Conservation (phyloP, 1,140 invertebrate species). For the Lasioglossum albipes region DNA sequence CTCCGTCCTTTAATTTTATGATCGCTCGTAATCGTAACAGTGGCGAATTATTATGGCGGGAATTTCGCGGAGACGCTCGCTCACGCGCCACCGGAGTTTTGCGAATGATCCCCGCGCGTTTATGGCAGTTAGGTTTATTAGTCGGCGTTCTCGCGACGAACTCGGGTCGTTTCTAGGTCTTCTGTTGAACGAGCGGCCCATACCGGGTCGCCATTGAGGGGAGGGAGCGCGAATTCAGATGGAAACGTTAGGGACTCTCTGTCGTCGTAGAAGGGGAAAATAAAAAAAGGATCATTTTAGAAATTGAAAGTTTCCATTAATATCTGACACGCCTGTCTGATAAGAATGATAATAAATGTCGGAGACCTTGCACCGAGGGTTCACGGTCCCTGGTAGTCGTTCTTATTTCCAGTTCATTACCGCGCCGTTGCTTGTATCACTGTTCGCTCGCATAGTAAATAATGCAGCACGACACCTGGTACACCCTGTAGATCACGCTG, state of each 20-base stretch:
- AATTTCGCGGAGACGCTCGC: slow-evolving; percentile 44
- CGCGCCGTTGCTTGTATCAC: background rate
- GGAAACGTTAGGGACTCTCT: too few species aligned
- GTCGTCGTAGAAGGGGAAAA: too few species aligned
- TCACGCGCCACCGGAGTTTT: slow-evolving; percentile 57
- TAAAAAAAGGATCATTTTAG: too few species aligned
- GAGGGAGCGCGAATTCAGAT: too few species aligned
- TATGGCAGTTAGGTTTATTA: slow-evolving; percentile 70
- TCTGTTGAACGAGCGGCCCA: background rate
- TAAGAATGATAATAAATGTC: too few species aligned
- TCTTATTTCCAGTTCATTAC: slow-evolving; percentile 34
- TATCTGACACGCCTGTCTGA: too few species aligned
- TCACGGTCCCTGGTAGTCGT: background rate
- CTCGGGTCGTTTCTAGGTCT: background rate
- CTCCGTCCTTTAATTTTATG: slow-evolving; percentile 68
- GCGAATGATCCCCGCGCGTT: slow-evolving; percentile 63
- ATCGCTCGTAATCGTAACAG: slow-evolving; percentile 67
- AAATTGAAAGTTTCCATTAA: too few species aligned
- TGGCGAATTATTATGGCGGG: slow-evolving; percentile 70
- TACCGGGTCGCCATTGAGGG: too few species aligned
- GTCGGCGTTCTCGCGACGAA: slow-evolving; percentile 54
- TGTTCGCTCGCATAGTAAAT: slow-evolving; percentile 28
- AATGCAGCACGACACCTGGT: slow-evolving; percentile 46
- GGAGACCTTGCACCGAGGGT: background rate
- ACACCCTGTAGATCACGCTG: slow-evolving; percentile 30